These are phyloP conservation scores for Gobio occitaniae DNA, from an alignment of 2,797 vertebrate genomes.

Conservation along the genomic window DNA sequence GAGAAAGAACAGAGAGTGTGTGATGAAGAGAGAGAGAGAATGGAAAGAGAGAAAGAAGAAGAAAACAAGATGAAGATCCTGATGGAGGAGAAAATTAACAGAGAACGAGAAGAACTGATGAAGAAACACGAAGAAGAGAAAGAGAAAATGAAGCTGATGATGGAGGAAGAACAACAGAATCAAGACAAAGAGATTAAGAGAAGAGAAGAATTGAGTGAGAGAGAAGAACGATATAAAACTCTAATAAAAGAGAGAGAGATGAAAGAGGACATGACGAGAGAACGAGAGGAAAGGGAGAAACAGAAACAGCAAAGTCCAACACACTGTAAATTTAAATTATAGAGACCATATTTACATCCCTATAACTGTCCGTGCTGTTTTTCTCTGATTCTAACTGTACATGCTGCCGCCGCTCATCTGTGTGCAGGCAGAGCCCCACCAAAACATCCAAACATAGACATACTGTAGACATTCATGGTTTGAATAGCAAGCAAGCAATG, in stretches of 20 bases:
- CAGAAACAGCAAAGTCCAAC: too few relatives aligned
- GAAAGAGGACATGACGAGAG: neutral
- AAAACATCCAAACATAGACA: too few relatives aligned
- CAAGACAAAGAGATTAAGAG: neutral
- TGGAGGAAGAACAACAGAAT: neutral
- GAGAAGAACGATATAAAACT: neutral
- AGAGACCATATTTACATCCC: slow-evolving; percentile 32
- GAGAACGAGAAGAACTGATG: neutral
- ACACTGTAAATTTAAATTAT: too few relatives aligned
- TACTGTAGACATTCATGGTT: too few relatives aligned
- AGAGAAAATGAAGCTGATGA: neutral
- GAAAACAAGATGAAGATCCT: neutral
- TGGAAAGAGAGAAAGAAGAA: neutral
- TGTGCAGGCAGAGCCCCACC: too few relatives aligned
- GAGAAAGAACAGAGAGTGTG: neutral
- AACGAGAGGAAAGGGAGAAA: neutral
- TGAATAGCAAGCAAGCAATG: too few relatives aligned
- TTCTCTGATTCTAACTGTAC: too few relatives aligned
- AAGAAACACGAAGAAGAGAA: neutral
- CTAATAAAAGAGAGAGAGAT: neutral
- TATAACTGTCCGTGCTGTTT: slow-evolving; percentile 1
- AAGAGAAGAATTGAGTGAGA: neutral
- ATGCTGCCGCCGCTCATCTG: too few relatives aligned
- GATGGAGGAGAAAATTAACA: neutral
- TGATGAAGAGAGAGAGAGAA: neutral